Percentiles rank a stretch among this genome's conserved stretches.
phyloP scores from a whole-genome alignment of 2,797 vertebrate species.

The Helostoma temminkii region DNA sequence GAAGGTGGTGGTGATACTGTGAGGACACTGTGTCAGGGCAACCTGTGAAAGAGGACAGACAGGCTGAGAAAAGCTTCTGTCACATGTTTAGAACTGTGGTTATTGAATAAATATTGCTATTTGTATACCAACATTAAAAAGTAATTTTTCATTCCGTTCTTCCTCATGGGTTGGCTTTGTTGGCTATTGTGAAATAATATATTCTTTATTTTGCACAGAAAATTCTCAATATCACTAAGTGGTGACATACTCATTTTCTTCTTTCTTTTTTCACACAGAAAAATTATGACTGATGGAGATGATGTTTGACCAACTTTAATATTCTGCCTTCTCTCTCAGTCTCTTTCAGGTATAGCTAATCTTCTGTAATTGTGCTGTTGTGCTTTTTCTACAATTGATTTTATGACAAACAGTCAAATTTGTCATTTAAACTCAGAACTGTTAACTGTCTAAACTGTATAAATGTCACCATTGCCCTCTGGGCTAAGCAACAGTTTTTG shows the following conservation, averaged over 20 bases:
- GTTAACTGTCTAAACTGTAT: too few species aligned
- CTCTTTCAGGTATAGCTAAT: constrained; percentile 5
- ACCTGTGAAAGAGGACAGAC: constrained; percentile 32
- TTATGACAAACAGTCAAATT: too few species aligned
- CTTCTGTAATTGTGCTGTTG: too few species aligned
- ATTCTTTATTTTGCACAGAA: too few species aligned
- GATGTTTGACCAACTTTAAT: constrained; percentile 2
- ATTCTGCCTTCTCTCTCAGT: background rate
- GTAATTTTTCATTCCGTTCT: too few species aligned
- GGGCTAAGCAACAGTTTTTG: too few species aligned
- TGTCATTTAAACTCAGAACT: too few species aligned
- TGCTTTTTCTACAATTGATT: too few species aligned
- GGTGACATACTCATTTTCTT: too few species aligned
- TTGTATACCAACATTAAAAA: background rate
- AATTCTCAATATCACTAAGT: too few species aligned
- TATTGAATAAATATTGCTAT: background rate
- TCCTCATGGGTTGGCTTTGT: background rate
- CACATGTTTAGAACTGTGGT: constrained; percentile 10
- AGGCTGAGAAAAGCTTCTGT: constrained; percentile 6
- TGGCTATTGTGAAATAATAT: background rate
- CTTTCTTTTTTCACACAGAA: too few species aligned
- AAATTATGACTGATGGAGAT: background rate
- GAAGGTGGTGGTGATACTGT: constrained; percentile 34
- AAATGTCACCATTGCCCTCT: too few species aligned
- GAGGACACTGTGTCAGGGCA: constrained; percentile 47